Base-by-base conservation (phyloP, 2,113 vertebrate genomes). In the Ranitomeya imitator region DNA sequence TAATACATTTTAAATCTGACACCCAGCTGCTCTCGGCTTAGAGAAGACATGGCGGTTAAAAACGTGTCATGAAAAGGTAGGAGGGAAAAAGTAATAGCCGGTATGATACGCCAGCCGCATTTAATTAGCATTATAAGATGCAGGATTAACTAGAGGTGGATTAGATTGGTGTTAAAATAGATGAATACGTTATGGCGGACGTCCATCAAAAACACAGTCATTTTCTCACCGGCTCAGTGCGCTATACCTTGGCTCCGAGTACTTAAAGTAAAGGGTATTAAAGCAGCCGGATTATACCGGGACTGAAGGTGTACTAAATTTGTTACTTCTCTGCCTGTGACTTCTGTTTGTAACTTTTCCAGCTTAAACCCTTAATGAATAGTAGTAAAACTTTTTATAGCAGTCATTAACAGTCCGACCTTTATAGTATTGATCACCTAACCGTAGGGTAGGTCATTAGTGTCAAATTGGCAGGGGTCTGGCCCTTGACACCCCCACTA, bases 1-100 rank as follows among this genome's bases (percentile, higher is more conserved):
- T 80, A 60, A 59, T 79, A 57, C 12, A 79, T n/a, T 45, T 13
- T 83, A 69, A 83, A 69, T 54, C 61, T 83, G 80, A 83, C 80
- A 83, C 52, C 61, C 37, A 83, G 60, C 80, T 51, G 61, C 26
- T 82, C 23, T 85, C 26, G 21, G 60, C 55, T 45, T 76, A 85
- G 84, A 77, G 26, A 2, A 74, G 73, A 78, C n/a, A 13, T 15
- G 45, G 31, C 14, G 15, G 52, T 63, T 7, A 23, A 23, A 69
- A 37, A 23, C 31, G 69, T 15, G 69, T 23, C 31, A 18, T 2
- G 63, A 71, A 74, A 74, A 18, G 79, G 80, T 88, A 51, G 57
- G 69, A 57, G 67, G 86, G 52, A n/a, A 83, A 4, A 16, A 73
- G 54, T 88, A 15, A 5, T 23, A 21, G 31, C 14, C 5, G 16